phyloP scores from a whole-genome alignment of 2,888 invertebrate species.

The Rotaria socialis region DNA sequence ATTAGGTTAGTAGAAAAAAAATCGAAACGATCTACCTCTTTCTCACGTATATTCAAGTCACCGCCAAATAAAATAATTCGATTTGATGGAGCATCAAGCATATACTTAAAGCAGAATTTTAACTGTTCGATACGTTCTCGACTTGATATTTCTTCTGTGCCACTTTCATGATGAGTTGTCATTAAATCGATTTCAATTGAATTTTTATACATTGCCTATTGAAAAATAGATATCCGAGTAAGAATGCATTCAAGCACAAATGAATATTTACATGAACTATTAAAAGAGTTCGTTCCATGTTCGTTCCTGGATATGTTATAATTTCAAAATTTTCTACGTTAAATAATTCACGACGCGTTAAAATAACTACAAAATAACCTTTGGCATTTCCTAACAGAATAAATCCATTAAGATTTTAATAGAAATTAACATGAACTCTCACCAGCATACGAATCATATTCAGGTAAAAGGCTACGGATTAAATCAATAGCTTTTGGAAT shows the following conservation, averaged over 20 bases:
- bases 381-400: slow-evolving; percentile 46
- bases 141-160: slow-evolving; percentile 53
- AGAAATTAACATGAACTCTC: not conserved
- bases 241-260: not conserved
- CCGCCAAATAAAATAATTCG: slow-evolving; percentile 64
- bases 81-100: slow-evolving; percentile 60
- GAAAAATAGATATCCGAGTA: not conserved
- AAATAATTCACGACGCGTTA: slow-evolving; percentile 59
- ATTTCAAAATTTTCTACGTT: slow-evolving; percentile 59
- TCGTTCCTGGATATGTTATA: slow-evolving; percentile 60
- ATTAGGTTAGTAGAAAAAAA: not conserved
- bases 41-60: slow-evolving; percentile 65
- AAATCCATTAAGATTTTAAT: not conserved
- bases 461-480: not conserved
- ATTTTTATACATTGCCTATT: slow-evolving; percentile 49
- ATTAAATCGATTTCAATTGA: slow-evolving; percentile 56
- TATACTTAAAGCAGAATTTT: slow-evolving; percentile 45
- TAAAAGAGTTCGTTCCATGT: slow-evolving; percentile 63
- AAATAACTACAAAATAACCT: slow-evolving; percentile 61
- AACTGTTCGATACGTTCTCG: slow-evolving; percentile 54
- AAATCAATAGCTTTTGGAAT: slow-evolving; percentile 50
- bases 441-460: slow-evolving; percentile 9
- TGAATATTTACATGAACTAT: slow-evolving; percentile 59
- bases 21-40: slow-evolving; percentile 57
- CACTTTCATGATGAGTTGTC: slow-evolving; percentile 66